Conservation (phyloP, 2,888 invertebrate genomes). For the Sipunculus nudus region DNA sequence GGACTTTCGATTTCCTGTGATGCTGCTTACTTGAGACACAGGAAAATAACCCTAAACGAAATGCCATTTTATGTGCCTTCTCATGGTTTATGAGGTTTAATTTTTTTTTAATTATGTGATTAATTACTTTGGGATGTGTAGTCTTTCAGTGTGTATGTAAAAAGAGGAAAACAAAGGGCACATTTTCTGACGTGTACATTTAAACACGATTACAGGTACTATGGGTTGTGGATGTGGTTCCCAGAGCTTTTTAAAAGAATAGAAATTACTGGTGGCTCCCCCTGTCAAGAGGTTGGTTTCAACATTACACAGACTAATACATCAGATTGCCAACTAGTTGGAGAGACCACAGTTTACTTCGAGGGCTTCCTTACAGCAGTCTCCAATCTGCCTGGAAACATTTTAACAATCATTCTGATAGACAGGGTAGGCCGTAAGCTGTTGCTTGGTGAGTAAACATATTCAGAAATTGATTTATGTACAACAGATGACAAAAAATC, state of each 20-base stretch:
- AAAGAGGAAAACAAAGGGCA: no score
- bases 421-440: conserved; percentile 61
- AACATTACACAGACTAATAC: conserved; percentile 19
- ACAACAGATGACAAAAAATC: no score
- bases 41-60: no score
- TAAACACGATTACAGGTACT: conserved; percentile 81
- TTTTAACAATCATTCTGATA: conserved; percentile 61
- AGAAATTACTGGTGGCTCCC: conserved; percentile 64
- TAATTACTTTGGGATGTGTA: no score
- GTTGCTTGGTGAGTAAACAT: conserved; percentile 52
- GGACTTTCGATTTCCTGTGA: no score
- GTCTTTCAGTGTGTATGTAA: no score
- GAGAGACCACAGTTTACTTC: conserved; percentile 44
- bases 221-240: conserved; percentile 97
- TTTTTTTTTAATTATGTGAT: no score
- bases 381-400: conserved; percentile 64
- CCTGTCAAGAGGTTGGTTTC: conserved; percentile 39
- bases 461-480: no score
- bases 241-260: conserved; percentile 89
- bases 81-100: no score
- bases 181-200: no score
- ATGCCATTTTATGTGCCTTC: no score
- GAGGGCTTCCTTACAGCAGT: conserved; percentile 61
- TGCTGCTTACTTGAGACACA: no score
- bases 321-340: neutral